Percentiles rank a stretch among this genome's conserved stretches.
Evolutionary conservation across 2,888 invertebrate species (phyloP).

Genomic region (Protula sp.): DNA sequence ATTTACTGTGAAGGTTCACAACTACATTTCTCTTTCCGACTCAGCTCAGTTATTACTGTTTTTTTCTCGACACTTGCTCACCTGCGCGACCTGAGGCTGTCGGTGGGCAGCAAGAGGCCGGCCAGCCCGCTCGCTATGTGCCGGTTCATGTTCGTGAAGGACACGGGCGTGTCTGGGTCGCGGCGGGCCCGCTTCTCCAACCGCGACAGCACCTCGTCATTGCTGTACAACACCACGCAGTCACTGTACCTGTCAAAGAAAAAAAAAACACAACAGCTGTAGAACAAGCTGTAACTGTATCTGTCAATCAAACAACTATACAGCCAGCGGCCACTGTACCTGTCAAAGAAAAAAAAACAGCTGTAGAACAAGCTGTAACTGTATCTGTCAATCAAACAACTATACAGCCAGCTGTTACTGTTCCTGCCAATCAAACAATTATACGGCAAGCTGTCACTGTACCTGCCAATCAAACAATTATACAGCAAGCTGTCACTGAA

Average conservation of each 20-base stretch:
- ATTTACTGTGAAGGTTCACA: no score
- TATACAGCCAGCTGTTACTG: no score
- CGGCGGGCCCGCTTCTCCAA: constrained; percentile 1
- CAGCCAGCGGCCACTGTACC: background rate
- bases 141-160: constrained; percentile 35
- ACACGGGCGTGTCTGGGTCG: constrained; percentile 6
- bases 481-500: no score
- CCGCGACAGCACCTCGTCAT: constrained; percentile 37
- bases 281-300: background rate
- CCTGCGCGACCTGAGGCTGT: no score
- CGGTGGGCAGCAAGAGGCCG: constrained; percentile 43
- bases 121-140: constrained; percentile 37
- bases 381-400: no score
- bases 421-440: no score
- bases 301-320: no score
- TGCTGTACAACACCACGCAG: constrained; percentile 38
- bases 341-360: background rate
- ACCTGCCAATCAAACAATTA: no score
- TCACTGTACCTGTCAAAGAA: constrained; percentile 33
- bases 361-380: background rate
- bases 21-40: no score
- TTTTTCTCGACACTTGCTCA: no score
- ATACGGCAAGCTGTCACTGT: no score
- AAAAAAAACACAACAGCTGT: background rate
- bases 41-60: no score